These are phyloP conservation scores for Manacus vitellinus DNA, from an alignment of 2,113 vertebrate genomes.

Conservation along the genomic window DNA sequence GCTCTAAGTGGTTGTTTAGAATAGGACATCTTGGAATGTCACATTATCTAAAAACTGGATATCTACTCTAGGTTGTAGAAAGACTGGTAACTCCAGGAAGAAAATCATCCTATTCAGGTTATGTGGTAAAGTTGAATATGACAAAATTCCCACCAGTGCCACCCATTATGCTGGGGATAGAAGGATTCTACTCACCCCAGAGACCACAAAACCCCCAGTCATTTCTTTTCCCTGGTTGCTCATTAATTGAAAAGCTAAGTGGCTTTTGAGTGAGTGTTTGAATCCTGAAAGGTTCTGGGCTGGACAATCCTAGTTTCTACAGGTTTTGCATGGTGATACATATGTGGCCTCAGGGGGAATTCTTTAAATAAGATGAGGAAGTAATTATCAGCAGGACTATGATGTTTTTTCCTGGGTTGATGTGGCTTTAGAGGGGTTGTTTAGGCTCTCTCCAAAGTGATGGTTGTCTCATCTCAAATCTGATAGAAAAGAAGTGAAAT, in stretches of 20 bases:
- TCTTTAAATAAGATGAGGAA: neutral
- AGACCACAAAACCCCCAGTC: fast-evolving
- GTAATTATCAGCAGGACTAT: neutral
- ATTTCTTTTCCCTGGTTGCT: neutral
- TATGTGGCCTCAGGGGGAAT: neutral
- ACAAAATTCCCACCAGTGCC: neutral
- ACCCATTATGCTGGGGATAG: neutral
- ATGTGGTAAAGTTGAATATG: neutral
- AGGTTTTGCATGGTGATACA: neutral
- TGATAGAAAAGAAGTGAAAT: neutral
- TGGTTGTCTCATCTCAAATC: neutral
- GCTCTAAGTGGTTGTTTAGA: neutral
- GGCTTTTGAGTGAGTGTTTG: neutral
- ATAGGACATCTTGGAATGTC: neutral
- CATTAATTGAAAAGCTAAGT: neutral
- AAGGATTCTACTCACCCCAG: neutral
- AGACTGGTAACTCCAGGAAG: neutral
- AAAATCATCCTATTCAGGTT: neutral
- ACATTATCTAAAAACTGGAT: neutral
- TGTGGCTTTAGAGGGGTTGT: neutral
- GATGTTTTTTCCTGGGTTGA: neutral
- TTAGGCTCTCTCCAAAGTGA: neutral
- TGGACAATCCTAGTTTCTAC: neutral
- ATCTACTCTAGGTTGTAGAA: neutral
- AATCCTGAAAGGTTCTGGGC: neutral